Base-by-base conservation (phyloP, 2,113 vertebrate genomes). In the Bostrychus sinensis region DNA sequence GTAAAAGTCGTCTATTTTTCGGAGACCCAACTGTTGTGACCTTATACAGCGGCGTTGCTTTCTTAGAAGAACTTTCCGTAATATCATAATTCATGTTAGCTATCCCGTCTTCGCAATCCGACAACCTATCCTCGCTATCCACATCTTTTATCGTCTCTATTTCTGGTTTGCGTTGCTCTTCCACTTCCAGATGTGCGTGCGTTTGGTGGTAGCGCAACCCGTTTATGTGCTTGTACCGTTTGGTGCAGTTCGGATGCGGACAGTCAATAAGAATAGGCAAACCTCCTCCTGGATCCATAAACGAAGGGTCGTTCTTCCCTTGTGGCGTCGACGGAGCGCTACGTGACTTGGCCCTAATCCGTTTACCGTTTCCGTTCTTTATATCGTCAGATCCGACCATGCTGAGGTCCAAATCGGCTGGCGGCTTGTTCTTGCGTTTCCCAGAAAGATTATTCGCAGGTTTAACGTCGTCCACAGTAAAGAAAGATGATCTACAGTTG, bases 141-240 rank as follows among this genome's bases (percentile, higher is more conserved):
- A 58, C 81, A 1, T 89, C 88, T 60, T 89, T 89, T 45, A 74
- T 37, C 25, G 93, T 92, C 79, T 97, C 97, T 42, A 96, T 94
- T 53, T 98, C 95, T 56, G 96, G 92, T 64, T 98, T 98, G 79
- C 92, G 95, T 70, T 80, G 88, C 60, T 87, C 84, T 68, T 98
- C 96, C 0, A 88, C 93, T 65, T 98, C 96, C 76, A 98, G 91
- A 87, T 99, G 97, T 69, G 97, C 97, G 0, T 99, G 97, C 7
- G 95, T 97, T 89, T 99, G 97, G 86, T 99, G 97, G 88, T 99
- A 99, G 43, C 97, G 90, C 56, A 99, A 89, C 56, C 97, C 97
- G 1, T 99, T 99, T 84, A 98, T 98, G 92, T 99, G 97, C 93
- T 98, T 98, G 89, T 99, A 99, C 75, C 97, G 97, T 87, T 99